These are phyloP conservation scores for Cryptotis parvus DNA, from an alignment of 2,113 vertebrate species.

Conservation along the genomic window DNA sequence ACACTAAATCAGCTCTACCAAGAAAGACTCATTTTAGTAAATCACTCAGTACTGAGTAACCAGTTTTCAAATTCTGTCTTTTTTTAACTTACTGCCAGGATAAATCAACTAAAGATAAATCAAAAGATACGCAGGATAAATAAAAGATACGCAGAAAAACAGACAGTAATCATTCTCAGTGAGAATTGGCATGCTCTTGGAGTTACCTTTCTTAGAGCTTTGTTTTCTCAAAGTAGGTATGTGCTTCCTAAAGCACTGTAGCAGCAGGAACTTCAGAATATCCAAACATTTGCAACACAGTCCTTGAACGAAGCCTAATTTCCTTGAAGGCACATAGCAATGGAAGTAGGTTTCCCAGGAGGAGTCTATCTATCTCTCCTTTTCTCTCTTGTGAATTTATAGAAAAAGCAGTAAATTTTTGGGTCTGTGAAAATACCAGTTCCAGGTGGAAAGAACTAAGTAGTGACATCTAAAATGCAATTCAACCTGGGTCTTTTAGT, in stretches of 20 bases:
- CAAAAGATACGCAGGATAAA: neutral
- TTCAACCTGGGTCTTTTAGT: slow-evolving; percentile 45
- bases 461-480: slow-evolving; percentile 56
- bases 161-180: slow-evolving; percentile 68
- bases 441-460: slow-evolving; percentile 32
- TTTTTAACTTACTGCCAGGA: slow-evolving; percentile 21
- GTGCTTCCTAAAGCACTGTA: slow-evolving; percentile 71
- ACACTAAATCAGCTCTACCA: neutral
- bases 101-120: slow-evolving; percentile 52
- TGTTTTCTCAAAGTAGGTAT: slow-evolving; percentile 76
- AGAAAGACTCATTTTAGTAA: neutral
- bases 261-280: slow-evolving; percentile 68
- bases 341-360: slow-evolving; percentile 38
- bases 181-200: slow-evolving; percentile 70
- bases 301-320: slow-evolving; percentile 42
- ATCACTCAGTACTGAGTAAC: neutral
- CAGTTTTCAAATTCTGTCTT: slow-evolving; percentile 50
- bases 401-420: slow-evolving; percentile 58
- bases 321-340: slow-evolving; percentile 63
- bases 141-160: neutral
- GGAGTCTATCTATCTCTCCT: neutral
- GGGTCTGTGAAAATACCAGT: slow-evolving; percentile 12
- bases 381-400: neutral
- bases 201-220: slow-evolving; percentile 52
- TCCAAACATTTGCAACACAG: slow-evolving; percentile 65